A percentile compares a stretch with the other conserved stretches of the same genome.
These are phyloP conservation scores for Acestrorhynchus altus DNA, from an alignment of 2,797 vertebrate genomes.

Conservation along the genomic window DNA sequence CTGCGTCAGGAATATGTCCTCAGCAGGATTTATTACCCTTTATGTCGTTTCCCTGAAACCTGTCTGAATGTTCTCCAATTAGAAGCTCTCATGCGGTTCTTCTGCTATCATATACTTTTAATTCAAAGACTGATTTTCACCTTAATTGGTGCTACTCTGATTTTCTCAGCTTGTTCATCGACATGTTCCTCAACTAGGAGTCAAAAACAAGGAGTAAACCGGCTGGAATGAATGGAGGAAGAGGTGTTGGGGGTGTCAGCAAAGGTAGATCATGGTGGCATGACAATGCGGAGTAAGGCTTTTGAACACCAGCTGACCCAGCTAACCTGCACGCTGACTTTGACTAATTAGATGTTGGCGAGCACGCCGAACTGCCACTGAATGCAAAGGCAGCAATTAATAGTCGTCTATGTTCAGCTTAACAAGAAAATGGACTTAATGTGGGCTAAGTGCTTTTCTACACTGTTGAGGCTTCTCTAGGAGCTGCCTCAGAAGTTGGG, in stretches of 20 bases:
- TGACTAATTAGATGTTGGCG: slow-evolving; percentile 63
- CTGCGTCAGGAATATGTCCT: background rate
- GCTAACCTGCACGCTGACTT: slow-evolving; percentile 59
- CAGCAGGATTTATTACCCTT: background rate
- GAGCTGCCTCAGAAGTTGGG: slow-evolving; percentile 18
- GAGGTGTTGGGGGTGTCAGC: background rate
- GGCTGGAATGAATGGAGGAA: no score
- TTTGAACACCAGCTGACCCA: slow-evolving; percentile 59
- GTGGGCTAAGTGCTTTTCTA: slow-evolving; percentile 33
- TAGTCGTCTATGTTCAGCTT: slow-evolving; percentile 53
- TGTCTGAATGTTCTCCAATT: slow-evolving; percentile 10
- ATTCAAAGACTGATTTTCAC: slow-evolving; percentile 28
- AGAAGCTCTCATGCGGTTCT: background rate
- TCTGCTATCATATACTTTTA: slow-evolving; percentile 14
- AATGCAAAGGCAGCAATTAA: slow-evolving; percentile 61
- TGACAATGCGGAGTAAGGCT: slow-evolving; percentile 50
- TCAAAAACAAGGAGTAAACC: background rate
- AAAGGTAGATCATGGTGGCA: slow-evolving; percentile 41
- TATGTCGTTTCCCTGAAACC: background rate
- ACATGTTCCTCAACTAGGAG: slow-evolving; percentile 2
- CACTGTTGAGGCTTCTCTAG: slow-evolving; percentile 27
- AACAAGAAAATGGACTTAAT: slow-evolving; percentile 55
- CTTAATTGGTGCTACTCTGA: slow-evolving; percentile 44
- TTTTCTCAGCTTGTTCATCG: background rate
- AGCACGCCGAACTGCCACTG: slow-evolving; percentile 40